Evolutionary conservation across 2,888 invertebrate species (phyloP).

Genomic region (Hypsopygia costalis): DNA sequence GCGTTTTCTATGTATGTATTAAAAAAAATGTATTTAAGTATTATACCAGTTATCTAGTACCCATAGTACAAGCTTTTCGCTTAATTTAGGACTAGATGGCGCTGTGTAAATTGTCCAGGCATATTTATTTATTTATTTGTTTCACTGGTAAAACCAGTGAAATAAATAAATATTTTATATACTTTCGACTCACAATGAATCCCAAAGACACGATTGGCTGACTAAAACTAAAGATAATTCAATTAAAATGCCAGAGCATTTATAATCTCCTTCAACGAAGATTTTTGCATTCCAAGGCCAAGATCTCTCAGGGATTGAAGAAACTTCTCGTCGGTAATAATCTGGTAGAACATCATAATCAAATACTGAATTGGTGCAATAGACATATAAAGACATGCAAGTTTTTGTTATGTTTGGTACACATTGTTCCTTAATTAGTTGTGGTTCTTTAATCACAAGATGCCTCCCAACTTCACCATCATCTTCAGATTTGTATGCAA

Average conservation of each 20-base stretch:
- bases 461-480: constrained; percentile 32
- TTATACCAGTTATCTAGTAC: too few relatives aligned
- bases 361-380: constrained; percentile 69
- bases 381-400: constrained; percentile 78
- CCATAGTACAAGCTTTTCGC: too few relatives aligned
- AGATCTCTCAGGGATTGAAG: constrained; percentile 27
- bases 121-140: too few relatives aligned
- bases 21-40: too few relatives aligned
- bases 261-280: constrained; percentile 84
- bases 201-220: constrained; percentile 76
- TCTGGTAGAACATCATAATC: constrained; percentile 47
- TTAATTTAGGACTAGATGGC: too few relatives aligned
- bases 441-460: constrained; percentile 50
- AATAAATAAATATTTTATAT: constrained; percentile 1
- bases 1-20: too few relatives aligned
- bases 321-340: constrained; percentile 30
- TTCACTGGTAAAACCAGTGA: too few relatives aligned
- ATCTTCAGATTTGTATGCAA: constrained; percentile 40
- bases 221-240: constrained; percentile 84
- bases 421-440: constrained; percentile 63
- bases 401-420: constrained; percentile 67
- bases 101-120: too few relatives aligned
- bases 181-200: constrained; percentile 44
- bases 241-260: constrained; percentile 85
- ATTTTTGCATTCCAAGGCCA: constrained; percentile 89